Percentiles rank a stretch among this genome's conserved stretches.
Conservation (phyloP, 2,888 invertebrate genomes). For the Pyrrhia umbra region DNA sequence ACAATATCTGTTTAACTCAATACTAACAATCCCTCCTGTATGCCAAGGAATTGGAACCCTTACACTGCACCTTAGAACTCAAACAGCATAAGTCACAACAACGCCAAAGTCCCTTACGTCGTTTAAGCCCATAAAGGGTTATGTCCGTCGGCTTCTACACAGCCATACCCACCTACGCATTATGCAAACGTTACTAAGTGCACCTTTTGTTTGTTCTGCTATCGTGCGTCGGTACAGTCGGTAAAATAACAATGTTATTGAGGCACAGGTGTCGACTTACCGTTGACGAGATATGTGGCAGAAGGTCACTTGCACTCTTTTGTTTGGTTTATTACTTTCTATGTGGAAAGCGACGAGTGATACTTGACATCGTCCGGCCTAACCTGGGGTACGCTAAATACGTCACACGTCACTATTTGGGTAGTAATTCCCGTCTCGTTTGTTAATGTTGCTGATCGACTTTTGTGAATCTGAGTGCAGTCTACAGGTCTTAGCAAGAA, state of each 20-base stretch:
- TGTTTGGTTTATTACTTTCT: constrained; percentile 16
- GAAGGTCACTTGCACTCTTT: constrained; percentile 23
- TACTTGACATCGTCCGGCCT: background rate
- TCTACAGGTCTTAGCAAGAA: too few relatives aligned
- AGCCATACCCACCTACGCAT: constrained; percentile 57
- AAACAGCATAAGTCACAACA: constrained; percentile 1
- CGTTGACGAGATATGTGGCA: constrained; percentile 30
- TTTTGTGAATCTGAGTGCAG: too few relatives aligned
- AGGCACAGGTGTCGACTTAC: constrained; percentile 56
- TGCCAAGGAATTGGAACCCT: constrained; percentile 14
- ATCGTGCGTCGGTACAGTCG: constrained; percentile 23
- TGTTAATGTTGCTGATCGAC: too few relatives aligned
- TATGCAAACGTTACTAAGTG: constrained; percentile 56
- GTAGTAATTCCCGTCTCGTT: too few relatives aligned
- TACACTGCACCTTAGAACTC: background rate
- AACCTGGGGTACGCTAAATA: constrained; percentile 7
- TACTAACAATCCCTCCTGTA: constrained; percentile 27
- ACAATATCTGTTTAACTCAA: constrained; percentile 8
- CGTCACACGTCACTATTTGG: too few relatives aligned
- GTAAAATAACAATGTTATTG: constrained; percentile 55
- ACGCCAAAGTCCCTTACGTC: constrained; percentile 14
- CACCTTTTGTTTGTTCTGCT: constrained; percentile 57
- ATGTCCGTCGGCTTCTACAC: constrained; percentile 29
- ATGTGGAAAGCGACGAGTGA: constrained; percentile 8
- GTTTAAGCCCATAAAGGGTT: background rate